Percentiles rank a stretch among this genome's conserved stretches.
Evolutionary conservation across 1,140 invertebrate genomes (phyloP).

Genomic region (Proctacanthus coquilletti): DNA sequence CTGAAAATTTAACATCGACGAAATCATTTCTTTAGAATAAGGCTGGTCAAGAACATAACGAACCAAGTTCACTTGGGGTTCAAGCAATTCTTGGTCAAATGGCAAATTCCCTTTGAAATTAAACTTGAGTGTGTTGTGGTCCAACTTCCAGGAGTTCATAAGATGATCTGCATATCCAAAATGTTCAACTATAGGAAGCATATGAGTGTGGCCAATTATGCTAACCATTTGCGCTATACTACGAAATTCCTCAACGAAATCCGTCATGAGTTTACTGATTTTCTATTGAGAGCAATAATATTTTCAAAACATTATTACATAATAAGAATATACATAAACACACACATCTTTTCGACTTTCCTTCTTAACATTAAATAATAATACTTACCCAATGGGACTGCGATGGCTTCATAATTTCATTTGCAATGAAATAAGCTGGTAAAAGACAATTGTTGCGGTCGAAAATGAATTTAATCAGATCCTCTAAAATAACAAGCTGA

Average conservation of each 20-base stretch:
- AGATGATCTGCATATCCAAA: constrained; percentile 76
- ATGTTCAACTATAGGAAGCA: constrained; percentile 87
- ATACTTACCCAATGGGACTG: constrained; percentile 78
- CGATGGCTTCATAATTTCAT: constrained; percentile 84
- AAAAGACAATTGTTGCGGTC: constrained; percentile 81
- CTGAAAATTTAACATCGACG: constrained; percentile 82
- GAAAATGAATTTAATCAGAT: constrained; percentile 76
- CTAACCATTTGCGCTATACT: constrained; percentile 89
- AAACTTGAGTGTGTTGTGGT: constrained; percentile 73
- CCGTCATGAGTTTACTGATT: constrained; percentile 66
- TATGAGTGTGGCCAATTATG: constrained; percentile 73
- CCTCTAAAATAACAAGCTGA: constrained; percentile 63
- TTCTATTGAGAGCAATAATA: constrained; percentile 36
- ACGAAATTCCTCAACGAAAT: constrained; percentile 84
- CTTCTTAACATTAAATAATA: neutral
- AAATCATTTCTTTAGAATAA: constrained; percentile 92
- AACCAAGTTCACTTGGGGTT: constrained; percentile 76
- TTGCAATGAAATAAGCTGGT: constrained; percentile 87
- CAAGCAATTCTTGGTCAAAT: constrained; percentile 75
- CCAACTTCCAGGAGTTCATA: constrained; percentile 85
- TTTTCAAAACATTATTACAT: no score
- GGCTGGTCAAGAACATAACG: constrained; percentile 88
- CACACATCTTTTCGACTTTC: neutral
- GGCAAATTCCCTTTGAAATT: constrained; percentile 81
- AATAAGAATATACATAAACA: constrained; percentile 2